A percentile compares a stretch with the other conserved stretches of the same genome.
Evolutionary conservation across 2,797 vertebrate species (phyloP).

Genomic region (Takifugu ocellatus): DNA sequence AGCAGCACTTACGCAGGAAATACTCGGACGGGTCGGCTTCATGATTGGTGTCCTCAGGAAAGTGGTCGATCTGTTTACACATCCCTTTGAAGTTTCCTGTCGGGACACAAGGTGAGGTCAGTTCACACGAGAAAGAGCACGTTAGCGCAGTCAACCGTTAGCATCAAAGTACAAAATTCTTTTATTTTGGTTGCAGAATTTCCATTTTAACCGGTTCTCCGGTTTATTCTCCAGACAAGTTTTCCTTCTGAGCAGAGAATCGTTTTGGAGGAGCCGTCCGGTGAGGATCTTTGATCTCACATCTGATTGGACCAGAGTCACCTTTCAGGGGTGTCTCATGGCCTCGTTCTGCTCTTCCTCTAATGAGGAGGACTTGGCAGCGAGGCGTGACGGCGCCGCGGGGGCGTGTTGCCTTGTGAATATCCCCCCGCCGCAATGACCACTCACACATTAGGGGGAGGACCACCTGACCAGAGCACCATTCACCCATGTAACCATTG

Average conservation of each 20-base stretch:
- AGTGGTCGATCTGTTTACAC: constrained; percentile 99
- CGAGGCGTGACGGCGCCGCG: constrained; percentile 39
- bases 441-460: constrained; percentile 48
- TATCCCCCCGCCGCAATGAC: constrained; percentile 16
- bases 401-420: constrained; percentile 42
- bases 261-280: too few relatives aligned
- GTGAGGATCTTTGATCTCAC: constrained; percentile 24
- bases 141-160: background rate
- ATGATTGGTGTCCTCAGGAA: constrained; percentile 96
- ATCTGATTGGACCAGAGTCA: constrained; percentile 57
- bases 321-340: constrained; percentile 58
- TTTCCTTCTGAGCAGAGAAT: too few relatives aligned
- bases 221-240: too few relatives aligned
- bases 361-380: constrained; percentile 64
- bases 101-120: constrained; percentile 42
- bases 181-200: too few relatives aligned
- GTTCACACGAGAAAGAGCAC: constrained; percentile 1
- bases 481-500: too few relatives aligned
- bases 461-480: constrained; percentile 30
- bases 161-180: too few relatives aligned
- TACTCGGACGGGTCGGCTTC: constrained; percentile 98
- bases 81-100: constrained; percentile 98
- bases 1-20: constrained; percentile 92
- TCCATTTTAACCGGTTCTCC: too few relatives aligned
- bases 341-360: constrained; percentile 49